Evolutionary conservation across 2,888 invertebrate genomes (phyloP), one percentile per base, ranked within the genome.

Genomic region (Dione vanillae): DNA sequence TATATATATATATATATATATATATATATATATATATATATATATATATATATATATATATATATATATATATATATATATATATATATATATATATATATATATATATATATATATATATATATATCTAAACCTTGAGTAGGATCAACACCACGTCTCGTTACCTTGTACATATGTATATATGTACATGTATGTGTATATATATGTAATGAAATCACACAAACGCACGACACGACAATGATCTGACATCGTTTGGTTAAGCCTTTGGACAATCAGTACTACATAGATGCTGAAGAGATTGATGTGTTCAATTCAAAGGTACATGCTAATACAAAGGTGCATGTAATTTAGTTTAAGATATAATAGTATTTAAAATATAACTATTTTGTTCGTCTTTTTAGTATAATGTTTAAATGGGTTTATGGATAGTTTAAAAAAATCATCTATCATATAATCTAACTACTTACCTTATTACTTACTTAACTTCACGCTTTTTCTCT

Each of bases 201-300:
- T 59, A 43, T 43, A 61, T 19, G 43, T 61, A 61, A 64, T 64
- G 20, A 64, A 37, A 64, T 64, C 49, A 27, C 27, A 27, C 27
- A 64, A 47, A 9, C 47, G 49, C 62, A 62, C 16, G 62, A 47
- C 47, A 64, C 47, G 35, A 64, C 62, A 64, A 64, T 37, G 49
- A 64, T 64, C 49, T 64, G 64, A 64, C 64, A 49, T 37, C 35
- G 68, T 68, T 68, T 68, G 52, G 45, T 52, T 68, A 68, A 68
- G 68, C 68, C 68, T 68, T 68, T 68, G 52, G 51, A 68, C 68
- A 68, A 68, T 68, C 64, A 64, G 47, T 64, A n/a, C 27, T 16
- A 27, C 27, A 27, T 27, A 0, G 47, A 64, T 37, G 35, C 27
- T 12, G 47, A 64, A 64, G 64, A 47, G 20, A 59, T 59, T 59